Base-by-base conservation (phyloP, 2,888 invertebrate genomes). In the Melieria crassipennis region DNA sequence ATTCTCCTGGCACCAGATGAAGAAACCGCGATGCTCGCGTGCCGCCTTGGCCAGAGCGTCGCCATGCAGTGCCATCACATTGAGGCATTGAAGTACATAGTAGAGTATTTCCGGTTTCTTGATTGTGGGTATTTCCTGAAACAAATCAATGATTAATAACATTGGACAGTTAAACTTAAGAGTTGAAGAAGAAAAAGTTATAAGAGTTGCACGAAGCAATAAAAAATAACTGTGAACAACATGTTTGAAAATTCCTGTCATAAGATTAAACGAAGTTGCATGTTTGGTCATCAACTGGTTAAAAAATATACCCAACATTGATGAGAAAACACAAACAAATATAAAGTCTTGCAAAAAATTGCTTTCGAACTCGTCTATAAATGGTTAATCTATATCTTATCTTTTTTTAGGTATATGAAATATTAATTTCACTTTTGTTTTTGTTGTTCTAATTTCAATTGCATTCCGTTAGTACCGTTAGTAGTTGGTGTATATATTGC, bases 1-100 rank as follows among this genome's bases (percentile, higher is more conserved):
- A 86, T 97, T 97, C 87, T 98, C 97, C 85, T 99, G 97, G 77
- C 96, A 96, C 95, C 97, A 97, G 79, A 97, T 95, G 73, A 98
- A 93, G 87, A 97, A 95, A 68, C 96, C 95, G 78, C 94, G 90
- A 82, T 98, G 95, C 80, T 98, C 97, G 73, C 94, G 92, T 0
- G 96, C 91, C 0, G 95, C 94, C 82, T 92, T 93, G 13, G 91
- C 91, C 77, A 96, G 90, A n/a, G 97, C 95, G 84, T 99, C 98
- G 0, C 97, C 97, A 83, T 98, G 96, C 43, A 99, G 89, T 70
- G 96, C 93, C 82, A 99, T 89, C 71, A 96, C 92, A 87, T 97
- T 96, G 46, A 99, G 88, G 77, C 97, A 96, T 81, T 95, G 94
- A 69, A 99, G 89, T 84, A 98, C 91, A 83, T 97, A 96, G 85